phyloP scores from a whole-genome alignment of 2,797 vertebrate species.

The Lagocephalus sceleratus region DNA sequence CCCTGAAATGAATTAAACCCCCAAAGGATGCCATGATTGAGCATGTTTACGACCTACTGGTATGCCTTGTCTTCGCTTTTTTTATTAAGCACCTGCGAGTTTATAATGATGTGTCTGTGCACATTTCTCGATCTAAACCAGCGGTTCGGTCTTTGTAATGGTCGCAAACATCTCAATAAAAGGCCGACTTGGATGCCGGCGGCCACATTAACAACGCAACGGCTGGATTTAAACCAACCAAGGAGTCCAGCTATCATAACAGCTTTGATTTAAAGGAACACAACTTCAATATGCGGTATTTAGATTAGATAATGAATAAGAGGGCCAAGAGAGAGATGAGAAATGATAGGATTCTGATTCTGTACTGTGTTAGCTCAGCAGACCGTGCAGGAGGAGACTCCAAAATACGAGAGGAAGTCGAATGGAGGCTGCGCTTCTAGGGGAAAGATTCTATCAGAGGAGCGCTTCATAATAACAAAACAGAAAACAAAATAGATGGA shows the following conservation, averaged over 20 bases:
- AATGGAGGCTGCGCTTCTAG: slow-evolving; percentile 48
- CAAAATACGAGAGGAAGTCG: slow-evolving; percentile 33
- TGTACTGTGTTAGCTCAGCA: slow-evolving; percentile 55
- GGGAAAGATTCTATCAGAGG: slow-evolving; percentile 41
- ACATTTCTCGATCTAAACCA: slow-evolving; percentile 35
- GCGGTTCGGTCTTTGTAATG: slow-evolving; percentile 40
- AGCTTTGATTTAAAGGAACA: slow-evolving; percentile 43
- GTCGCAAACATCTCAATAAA: slow-evolving; percentile 65
- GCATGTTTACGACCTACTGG: slow-evolving; percentile 50
- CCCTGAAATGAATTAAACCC: slow-evolving; percentile 3
- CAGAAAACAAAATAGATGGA: slow-evolving; percentile 5
- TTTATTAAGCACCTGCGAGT: slow-evolving; percentile 66
- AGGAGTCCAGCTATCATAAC: slow-evolving; percentile 42
- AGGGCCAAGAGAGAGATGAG: slow-evolving; percentile 16
- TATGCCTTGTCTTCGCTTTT: slow-evolving; percentile 40
- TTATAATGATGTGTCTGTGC: slow-evolving; percentile 55
- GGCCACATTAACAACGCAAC: slow-evolving; percentile 52
- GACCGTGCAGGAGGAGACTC: slow-evolving; percentile 45
- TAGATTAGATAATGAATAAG: slow-evolving; percentile 60
- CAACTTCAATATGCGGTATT: slow-evolving; percentile 54
- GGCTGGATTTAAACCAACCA: slow-evolving; percentile 57
- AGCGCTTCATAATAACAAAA: too few species aligned
- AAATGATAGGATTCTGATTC: slow-evolving; percentile 46
- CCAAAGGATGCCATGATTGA: slow-evolving; percentile 36
- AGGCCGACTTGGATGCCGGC: slow-evolving; percentile 50